Percentiles rank a stretch among this genome's conserved stretches.
phyloP scores from a whole-genome alignment of 2,888 invertebrate genomes.

The Lampropteryx suffumata region DNA sequence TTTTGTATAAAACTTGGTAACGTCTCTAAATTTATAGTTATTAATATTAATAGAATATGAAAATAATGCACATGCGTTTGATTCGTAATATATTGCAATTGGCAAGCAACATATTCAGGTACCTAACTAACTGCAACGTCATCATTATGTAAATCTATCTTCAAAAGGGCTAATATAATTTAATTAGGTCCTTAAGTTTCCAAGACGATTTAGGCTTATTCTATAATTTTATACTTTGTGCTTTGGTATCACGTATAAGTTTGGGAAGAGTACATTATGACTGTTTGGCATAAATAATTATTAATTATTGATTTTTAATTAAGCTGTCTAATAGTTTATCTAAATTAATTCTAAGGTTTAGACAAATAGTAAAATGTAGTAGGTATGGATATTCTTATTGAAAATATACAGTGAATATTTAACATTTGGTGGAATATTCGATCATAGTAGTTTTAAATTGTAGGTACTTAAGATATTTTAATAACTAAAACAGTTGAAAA shows the following conservation, averaged over 20 bases:
- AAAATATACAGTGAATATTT: conserved; percentile 31
- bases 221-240: conserved; percentile 32
- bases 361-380: conserved; percentile 26
- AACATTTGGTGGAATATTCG: conserved; percentile 33
- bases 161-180: conserved; percentile 40
- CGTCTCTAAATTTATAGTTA: conserved; percentile 47
- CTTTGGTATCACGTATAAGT: conserved; percentile 33
- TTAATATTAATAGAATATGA: conserved; percentile 53
- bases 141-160: conserved; percentile 31
- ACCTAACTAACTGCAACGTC: conserved; percentile 33
- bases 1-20: conserved; percentile 67
- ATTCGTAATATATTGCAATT: conserved; percentile 42
- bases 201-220: conserved; percentile 33
- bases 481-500: conserved; percentile 9
- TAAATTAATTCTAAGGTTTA: conserved; percentile 22
- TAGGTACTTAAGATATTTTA: conserved; percentile 11
- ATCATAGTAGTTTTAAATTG: conserved; percentile 28
- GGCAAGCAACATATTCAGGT: conserved; percentile 38
- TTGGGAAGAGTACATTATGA: conserved; percentile 24
- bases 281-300: conserved; percentile 26
- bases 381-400: conserved; percentile 31
- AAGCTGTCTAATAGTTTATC: conserved; percentile 29
- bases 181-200: conserved; percentile 39
- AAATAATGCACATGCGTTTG: conserved; percentile 61
- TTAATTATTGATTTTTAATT: conserved; percentile 16